Evolutionary conservation across 2,113 vertebrate genomes (phyloP).

Genomic region (Trachemys scripta): DNA sequence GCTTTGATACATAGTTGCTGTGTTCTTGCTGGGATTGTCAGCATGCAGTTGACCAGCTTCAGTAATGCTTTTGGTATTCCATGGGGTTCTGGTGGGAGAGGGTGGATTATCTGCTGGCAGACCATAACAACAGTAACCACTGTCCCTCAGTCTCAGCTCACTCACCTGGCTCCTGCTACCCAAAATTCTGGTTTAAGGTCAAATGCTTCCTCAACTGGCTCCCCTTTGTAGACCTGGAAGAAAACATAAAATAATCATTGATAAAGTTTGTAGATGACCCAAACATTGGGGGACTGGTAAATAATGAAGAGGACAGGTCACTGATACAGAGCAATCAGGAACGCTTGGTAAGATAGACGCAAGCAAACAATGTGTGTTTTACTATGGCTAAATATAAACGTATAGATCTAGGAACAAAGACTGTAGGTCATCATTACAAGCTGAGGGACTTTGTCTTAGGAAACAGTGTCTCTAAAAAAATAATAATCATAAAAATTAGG

Average conservation of each 20-base stretch:
- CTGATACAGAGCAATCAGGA: neutral
- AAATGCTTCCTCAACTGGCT: neutral
- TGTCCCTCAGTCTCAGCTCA: neutral
- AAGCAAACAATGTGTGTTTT: neutral
- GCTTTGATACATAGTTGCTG: neutral
- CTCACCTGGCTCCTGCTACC: neutral
- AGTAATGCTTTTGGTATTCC: neutral
- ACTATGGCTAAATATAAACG: too few relatives aligned
- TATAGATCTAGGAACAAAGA: neutral
- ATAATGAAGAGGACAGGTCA: too few relatives aligned
- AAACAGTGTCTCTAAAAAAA: neutral
- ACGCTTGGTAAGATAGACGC: neutral
- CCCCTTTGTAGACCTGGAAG: neutral
- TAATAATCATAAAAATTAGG: too few relatives aligned
- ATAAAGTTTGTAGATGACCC: too few relatives aligned
- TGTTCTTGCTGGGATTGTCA: neutral
- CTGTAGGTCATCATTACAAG: neutral
- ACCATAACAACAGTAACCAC: neutral
- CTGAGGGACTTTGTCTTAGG: neutral
- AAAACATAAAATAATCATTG: too few relatives aligned
- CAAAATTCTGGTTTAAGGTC: neutral
- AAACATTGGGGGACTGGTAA: too few relatives aligned
- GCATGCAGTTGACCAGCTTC: neutral
- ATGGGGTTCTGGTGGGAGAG: neutral
- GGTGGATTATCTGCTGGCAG: neutral